A percentile compares a stretch with the other conserved stretches of the same genome.
Conservation (phyloP, 1,140 invertebrate species). For the Gonatopus flavifemur region DNA sequence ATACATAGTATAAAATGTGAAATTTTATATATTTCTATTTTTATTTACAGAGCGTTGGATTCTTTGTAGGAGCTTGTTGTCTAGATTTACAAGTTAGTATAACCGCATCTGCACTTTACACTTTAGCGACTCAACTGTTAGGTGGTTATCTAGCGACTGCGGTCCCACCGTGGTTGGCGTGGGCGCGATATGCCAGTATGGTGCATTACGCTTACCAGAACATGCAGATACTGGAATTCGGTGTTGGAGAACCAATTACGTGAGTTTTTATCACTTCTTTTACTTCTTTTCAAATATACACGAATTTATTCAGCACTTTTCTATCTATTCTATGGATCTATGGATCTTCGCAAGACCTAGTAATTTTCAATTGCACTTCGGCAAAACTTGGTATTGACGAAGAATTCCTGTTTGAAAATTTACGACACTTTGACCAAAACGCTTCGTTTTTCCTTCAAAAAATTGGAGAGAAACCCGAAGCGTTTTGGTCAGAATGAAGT, state of each 20-base stretch:
- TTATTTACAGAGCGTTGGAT: slow-evolving; percentile 71
- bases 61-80: slow-evolving; percentile 81
- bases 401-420: too few species aligned
- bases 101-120: slow-evolving; percentile 78
- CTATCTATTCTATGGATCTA: too few species aligned
- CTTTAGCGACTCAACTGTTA: slow-evolving; percentile 78
- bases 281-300: background rate
- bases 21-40: background rate
- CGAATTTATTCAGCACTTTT: too few species aligned
- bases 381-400: too few species aligned
- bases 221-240: slow-evolving; percentile 84
- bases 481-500: too few species aligned
- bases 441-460: too few species aligned
- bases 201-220: slow-evolving; percentile 85
- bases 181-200: slow-evolving; percentile 78
- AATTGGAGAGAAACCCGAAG: too few species aligned
- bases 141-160: slow-evolving; percentile 80
- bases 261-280: slow-evolving; percentile 54
- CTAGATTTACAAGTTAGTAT: slow-evolving; percentile 81
- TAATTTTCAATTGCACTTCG: too few species aligned
- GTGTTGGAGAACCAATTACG: slow-evolving; percentile 69
- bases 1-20: too few species aligned
- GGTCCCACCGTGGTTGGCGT: slow-evolving; percentile 77
- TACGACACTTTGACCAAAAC: too few species aligned
- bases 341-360: too few species aligned